These are phyloP conservation scores for Macrophya annulata DNA, from an alignment of 2,888 invertebrate genomes.

Conservation along the genomic window DNA sequence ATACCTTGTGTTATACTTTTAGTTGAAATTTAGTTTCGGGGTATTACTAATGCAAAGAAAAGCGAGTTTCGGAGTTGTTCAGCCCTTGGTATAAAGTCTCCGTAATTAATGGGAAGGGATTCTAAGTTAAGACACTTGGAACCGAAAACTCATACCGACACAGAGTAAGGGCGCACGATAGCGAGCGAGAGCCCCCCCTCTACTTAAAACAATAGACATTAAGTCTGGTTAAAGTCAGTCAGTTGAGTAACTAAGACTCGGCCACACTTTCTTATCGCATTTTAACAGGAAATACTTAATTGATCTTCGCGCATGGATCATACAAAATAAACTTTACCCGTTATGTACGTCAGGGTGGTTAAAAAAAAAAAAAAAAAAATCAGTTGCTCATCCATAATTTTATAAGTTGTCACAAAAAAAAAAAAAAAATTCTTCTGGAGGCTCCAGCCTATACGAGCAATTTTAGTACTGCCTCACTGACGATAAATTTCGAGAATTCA, in stretches of 20 bases:
- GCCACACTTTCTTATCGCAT: slow-evolving; percentile 30
- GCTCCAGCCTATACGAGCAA: too few species aligned
- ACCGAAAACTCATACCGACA: slow-evolving; percentile 47
- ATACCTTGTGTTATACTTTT: background rate
- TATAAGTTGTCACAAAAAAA: too few species aligned
- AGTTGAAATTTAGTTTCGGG: background rate
- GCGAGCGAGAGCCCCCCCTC: background rate
- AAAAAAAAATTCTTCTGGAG: too few species aligned
- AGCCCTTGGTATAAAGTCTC: slow-evolving; percentile 41
- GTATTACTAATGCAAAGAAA: slow-evolving; percentile 43
- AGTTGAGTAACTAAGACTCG: slow-evolving; percentile 39
- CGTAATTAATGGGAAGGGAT: slow-evolving; percentile 44
- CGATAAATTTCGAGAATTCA: too few species aligned
- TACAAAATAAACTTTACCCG: slow-evolving; percentile 30
- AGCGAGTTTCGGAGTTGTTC: slow-evolving; percentile 23
- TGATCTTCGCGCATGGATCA: slow-evolving; percentile 1
- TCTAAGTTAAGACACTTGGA: slow-evolving; percentile 45
- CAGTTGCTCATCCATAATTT: too few species aligned
- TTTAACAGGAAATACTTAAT: slow-evolving; percentile 37
- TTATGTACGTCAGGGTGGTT: too few species aligned
- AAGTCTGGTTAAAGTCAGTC: slow-evolving; percentile 49
- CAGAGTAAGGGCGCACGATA: background rate
- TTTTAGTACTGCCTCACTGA: too few species aligned
- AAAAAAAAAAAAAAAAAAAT: too few species aligned
- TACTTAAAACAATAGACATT: slow-evolving; percentile 50